Evolutionary conservation across 2,888 invertebrate genomes (phyloP).

Genomic region (Apodemia zela): DNA sequence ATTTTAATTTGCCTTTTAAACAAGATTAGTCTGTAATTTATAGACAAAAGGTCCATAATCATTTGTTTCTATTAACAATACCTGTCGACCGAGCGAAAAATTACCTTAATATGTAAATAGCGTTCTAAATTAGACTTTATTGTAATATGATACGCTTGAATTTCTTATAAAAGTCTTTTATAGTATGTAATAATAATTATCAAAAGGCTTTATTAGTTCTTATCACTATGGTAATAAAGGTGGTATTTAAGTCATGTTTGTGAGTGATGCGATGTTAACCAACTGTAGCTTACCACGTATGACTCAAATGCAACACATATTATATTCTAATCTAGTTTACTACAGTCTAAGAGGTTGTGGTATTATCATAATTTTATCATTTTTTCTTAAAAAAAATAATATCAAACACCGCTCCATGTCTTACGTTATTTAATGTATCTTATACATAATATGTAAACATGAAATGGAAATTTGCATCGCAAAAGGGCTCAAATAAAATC

Average conservation of each 20-base stretch:
- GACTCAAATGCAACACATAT: neutral
- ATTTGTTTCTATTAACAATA: conserved; percentile 5
- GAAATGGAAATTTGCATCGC: no score
- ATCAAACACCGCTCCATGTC: no score
- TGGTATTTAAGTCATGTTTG: neutral
- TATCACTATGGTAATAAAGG: neutral
- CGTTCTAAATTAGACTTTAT: neutral
- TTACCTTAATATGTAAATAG: neutral
- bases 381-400: no score
- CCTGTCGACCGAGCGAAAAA: conserved; percentile 11
- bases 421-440: no score
- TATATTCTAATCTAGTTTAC: conserved; percentile 3
- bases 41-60: conserved; percentile 13
- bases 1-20: conserved; percentile 16
- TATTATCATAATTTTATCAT: no score
- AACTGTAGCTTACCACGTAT: neutral
- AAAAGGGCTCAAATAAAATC: no score
- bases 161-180: neutral
- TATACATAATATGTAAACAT: no score
- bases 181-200: neutral
- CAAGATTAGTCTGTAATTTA: conserved; percentile 2
- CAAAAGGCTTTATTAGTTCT: neutral
- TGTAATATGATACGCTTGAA: neutral
- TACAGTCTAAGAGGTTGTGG: neutral
- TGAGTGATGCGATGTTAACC: neutral